Evolutionary conservation across 2,888 invertebrate species (phyloP).

Genomic region (Philonicus albiceps): DNA sequence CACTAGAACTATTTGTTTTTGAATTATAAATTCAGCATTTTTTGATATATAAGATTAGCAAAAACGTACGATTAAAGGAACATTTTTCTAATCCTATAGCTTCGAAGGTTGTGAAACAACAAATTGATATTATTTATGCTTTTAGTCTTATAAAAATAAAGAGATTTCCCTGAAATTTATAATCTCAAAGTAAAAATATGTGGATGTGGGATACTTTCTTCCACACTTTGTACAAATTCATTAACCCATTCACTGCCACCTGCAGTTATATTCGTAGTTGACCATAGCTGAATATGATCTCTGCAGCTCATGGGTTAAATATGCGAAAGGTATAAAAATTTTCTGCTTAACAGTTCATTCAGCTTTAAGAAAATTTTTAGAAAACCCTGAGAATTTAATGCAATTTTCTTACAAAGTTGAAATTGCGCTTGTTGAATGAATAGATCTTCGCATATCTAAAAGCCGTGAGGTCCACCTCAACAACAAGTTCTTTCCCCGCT

Average conservation of each 20-base stretch:
- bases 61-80: too few species aligned
- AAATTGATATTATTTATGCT: background rate
- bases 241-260: too few species aligned
- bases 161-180: too few species aligned
- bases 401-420: background rate
- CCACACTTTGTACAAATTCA: background rate
- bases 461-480: too few species aligned
- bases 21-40: too few species aligned
- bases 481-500: too few species aligned
- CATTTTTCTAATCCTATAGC: background rate
- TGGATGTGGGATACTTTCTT: background rate
- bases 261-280: too few species aligned
- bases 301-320: too few species aligned
- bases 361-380: background rate
- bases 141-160: background rate
- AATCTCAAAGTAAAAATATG: background rate
- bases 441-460: background rate
- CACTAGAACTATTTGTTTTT: too few species aligned
- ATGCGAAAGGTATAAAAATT: background rate
- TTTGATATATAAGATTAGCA: too few species aligned
- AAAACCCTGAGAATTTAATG: background rate
- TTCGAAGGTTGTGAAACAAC: background rate
- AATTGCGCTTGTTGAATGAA: background rate
- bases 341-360: background rate
- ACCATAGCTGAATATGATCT: too few species aligned